A percentile compares a stretch with the other conserved stretches of the same genome.
These are phyloP conservation scores for Steinernema scapterisci DNA, from an alignment of 2,888 invertebrate genomes.

Conservation along the genomic window DNA sequence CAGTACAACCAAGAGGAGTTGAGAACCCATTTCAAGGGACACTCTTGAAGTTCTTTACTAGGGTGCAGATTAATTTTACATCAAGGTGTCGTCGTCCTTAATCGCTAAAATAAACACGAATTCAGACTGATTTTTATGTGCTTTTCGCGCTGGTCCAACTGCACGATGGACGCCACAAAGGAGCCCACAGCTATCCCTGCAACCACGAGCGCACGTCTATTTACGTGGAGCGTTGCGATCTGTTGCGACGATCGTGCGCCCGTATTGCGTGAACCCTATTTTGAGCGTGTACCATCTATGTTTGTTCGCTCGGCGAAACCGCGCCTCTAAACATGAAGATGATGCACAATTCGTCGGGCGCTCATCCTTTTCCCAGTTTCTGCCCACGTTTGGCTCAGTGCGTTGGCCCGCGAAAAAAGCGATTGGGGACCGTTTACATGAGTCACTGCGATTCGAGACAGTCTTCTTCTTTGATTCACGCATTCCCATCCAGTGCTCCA, in stretches of 20 bases:
- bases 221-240: conserved; percentile 11
- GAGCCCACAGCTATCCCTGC: conserved; percentile 6
- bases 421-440: conserved; percentile 9
- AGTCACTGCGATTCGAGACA: conserved; percentile 2
- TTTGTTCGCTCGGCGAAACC: not conserved
- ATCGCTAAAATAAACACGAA: conserved; percentile 29
- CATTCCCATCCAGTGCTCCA: not conserved
- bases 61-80: not conserved
- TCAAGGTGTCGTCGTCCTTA: conserved; percentile 8
- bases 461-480: conserved; percentile 13
- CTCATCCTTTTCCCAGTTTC: not conserved
- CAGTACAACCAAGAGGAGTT: no score
- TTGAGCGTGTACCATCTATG: not conserved
- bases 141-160: conserved; percentile 22
- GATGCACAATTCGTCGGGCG: not conserved
- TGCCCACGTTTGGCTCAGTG: not conserved
- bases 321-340: not conserved
- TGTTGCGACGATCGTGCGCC: not conserved
- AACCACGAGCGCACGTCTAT: conserved; percentile 8
- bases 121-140: conserved; percentile 17
- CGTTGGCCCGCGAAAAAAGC: not conserved
- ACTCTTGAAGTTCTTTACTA: not conserved
- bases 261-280: conserved; percentile 16
- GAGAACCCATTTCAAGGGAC: not conserved
- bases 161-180: not conserved